Conservation (phyloP, 2,113 vertebrate genomes). For the Vanacampus margaritifer region DNA sequence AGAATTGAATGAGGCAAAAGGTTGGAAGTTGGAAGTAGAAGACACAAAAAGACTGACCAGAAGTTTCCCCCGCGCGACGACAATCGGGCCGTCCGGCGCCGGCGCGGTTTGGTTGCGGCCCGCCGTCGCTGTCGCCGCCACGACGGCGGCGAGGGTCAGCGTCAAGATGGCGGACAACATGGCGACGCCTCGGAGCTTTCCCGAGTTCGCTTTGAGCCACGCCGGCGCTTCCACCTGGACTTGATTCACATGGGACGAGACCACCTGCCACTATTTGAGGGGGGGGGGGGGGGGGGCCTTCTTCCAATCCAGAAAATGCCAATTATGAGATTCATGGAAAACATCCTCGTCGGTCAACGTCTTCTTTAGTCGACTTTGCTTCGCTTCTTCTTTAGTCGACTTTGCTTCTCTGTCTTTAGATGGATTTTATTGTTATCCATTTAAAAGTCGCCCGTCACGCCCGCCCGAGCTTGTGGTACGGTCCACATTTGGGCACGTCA, state of each 20-base stretch:
- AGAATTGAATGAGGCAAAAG: too few species aligned
- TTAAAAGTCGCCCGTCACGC: neutral
- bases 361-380: neutral
- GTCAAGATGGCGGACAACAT: neutral
- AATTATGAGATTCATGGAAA: neutral
- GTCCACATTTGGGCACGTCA: neutral
- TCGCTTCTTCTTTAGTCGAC: neutral
- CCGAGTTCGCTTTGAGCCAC: neutral
- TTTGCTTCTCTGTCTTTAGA: too few species aligned
- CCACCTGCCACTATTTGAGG: neutral
- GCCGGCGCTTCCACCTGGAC: neutral
- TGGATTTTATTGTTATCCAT: neutral
- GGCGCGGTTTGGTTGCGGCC: neutral
- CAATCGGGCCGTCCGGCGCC: neutral
- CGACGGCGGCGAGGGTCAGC: neutral
- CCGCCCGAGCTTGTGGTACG: neutral
- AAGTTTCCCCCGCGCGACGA: conserved; percentile 1
- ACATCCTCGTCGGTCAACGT: neutral
- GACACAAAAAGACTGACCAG: neutral
- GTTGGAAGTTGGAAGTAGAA: neutral
- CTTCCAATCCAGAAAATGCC: too few species aligned
- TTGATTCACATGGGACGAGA: neutral
- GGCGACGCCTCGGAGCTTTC: neutral
- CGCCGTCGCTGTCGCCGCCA: neutral
- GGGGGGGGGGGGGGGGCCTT: neutral